Evolutionary conservation across 2,888 invertebrate species (phyloP).

Genomic region (Scaeva pyrastri): DNA sequence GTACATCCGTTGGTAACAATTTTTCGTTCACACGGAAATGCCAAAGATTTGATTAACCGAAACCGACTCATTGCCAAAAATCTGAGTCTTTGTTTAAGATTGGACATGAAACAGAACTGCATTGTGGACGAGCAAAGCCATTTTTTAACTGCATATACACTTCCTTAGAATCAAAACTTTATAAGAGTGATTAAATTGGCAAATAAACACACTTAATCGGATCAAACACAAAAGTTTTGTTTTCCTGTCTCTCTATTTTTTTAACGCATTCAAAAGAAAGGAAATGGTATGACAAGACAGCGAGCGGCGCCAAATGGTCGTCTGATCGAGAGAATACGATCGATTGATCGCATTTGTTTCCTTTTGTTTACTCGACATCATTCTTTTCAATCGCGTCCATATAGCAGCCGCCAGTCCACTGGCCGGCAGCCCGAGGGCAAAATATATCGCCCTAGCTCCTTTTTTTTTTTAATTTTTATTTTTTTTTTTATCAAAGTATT

Average conservation of each 20-base stretch:
- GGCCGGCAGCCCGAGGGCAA: slow-evolving; percentile 16
- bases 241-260: neutral
- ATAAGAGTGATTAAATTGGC: neutral
- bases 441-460: slow-evolving; percentile 44
- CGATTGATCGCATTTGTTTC: slow-evolving; percentile 65
- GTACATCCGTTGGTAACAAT: neutral
- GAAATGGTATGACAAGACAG: slow-evolving; percentile 47
- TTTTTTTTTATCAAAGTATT: slow-evolving; percentile 40
- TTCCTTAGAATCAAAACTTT: neutral
- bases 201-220: neutral
- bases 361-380: slow-evolving; percentile 38
- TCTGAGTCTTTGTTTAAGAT: neutral
- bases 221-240: neutral
- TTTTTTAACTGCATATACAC: too few species aligned
- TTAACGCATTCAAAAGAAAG: slow-evolving; percentile 20
- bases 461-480: neutral
- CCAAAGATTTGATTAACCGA: slow-evolving; percentile 40
- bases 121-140: neutral
- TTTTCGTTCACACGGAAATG: slow-evolving; percentile 62
- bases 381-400: slow-evolving; percentile 53
- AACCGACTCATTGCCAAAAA: slow-evolving; percentile 3
- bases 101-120: neutral
- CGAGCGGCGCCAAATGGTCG: slow-evolving; percentile 71
- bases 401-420: neutral
- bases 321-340: slow-evolving; percentile 66